phyloP scores from a whole-genome alignment of 1,140 invertebrate genomes.

The Drosophila truncata region DNA sequence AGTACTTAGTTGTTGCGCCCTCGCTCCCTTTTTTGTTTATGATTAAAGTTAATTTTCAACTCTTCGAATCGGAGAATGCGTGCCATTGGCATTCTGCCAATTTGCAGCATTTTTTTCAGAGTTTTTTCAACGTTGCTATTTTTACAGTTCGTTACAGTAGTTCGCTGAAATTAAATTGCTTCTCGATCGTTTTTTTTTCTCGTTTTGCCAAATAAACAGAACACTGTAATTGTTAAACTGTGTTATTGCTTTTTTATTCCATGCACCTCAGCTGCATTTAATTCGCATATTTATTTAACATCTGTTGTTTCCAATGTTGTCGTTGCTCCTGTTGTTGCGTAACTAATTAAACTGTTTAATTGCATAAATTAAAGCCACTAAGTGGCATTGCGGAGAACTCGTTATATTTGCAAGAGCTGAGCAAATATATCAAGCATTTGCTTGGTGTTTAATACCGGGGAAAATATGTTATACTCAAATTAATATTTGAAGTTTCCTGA shows the following conservation, averaged over 20 bases:
- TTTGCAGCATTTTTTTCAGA: background rate
- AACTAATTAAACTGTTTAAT: conserved; percentile 68
- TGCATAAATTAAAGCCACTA: conserved; percentile 67
- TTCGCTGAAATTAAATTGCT: conserved; percentile 39
- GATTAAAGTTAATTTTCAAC: conserved; percentile 16
- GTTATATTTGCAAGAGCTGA: conserved; percentile 13
- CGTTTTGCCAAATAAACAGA: conserved; percentile 49
- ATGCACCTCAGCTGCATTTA: conserved; percentile 30
- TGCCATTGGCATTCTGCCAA: background rate
- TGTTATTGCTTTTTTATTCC: conserved; percentile 28
- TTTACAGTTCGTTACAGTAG: conserved; percentile 28
- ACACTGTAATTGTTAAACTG: conserved; percentile 37
- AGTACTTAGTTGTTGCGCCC: background rate
- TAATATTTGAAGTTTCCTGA: background rate
- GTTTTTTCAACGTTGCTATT: conserved; percentile 5
- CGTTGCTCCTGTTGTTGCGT: conserved; percentile 21
- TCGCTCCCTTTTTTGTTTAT: background rate
- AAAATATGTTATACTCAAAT: background rate
- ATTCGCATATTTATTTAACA: conserved; percentile 61
- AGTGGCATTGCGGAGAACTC: conserved; percentile 5
- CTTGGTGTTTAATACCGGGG: background rate
- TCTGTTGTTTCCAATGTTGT: conserved; percentile 44
- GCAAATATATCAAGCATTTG: conserved; percentile 36
- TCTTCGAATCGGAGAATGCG: background rate
- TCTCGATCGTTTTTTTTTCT: conserved; percentile 24